A percentile compares a stretch with the other conserved stretches of the same genome.
Evolutionary conservation across 2,113 vertebrate species (phyloP).

Genomic region (Hypomesus transpacificus): DNA sequence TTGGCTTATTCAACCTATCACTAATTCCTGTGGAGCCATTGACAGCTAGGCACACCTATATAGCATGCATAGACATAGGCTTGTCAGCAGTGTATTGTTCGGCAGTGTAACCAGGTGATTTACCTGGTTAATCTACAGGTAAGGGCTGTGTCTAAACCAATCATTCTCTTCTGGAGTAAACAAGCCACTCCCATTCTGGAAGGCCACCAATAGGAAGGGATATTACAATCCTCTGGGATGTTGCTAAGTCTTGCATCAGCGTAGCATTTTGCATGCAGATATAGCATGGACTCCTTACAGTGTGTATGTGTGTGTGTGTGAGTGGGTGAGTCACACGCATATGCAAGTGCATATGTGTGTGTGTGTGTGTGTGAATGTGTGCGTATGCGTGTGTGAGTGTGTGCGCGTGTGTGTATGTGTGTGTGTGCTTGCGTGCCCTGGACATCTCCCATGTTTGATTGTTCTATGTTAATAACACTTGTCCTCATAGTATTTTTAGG

Average conservation of each 20-base stretch:
- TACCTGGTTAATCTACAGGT: constrained; percentile 27
- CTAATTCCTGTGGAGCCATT: neutral
- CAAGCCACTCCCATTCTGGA: constrained; percentile 3
- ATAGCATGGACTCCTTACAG: neutral
- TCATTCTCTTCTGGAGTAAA: constrained; percentile 21
- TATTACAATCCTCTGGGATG: constrained; percentile 51
- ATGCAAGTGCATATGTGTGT: constrained; percentile 1
- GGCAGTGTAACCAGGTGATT: constrained; percentile 19
- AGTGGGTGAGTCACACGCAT: no score
- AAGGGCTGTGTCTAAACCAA: neutral
- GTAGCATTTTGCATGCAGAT: constrained; percentile 26
- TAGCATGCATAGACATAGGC: no score
- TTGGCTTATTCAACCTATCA: neutral
- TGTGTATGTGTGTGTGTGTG: constrained; percentile 1
- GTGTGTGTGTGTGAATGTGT: constrained; percentile 9
- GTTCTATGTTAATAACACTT: constrained; percentile 42
- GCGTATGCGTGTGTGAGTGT: neutral
- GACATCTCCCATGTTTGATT: constrained; percentile 37
- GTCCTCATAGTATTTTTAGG: constrained; percentile 58
- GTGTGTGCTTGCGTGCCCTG: constrained; percentile 20
- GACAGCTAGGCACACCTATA: no score
- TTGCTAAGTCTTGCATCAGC: constrained; percentile 75
- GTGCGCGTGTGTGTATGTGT: neutral
- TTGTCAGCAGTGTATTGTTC: neutral
- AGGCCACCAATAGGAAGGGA: constrained; percentile 45